Base-by-base conservation (phyloP, 2,113 vertebrate genomes). In the Tringa solitaria region DNA sequence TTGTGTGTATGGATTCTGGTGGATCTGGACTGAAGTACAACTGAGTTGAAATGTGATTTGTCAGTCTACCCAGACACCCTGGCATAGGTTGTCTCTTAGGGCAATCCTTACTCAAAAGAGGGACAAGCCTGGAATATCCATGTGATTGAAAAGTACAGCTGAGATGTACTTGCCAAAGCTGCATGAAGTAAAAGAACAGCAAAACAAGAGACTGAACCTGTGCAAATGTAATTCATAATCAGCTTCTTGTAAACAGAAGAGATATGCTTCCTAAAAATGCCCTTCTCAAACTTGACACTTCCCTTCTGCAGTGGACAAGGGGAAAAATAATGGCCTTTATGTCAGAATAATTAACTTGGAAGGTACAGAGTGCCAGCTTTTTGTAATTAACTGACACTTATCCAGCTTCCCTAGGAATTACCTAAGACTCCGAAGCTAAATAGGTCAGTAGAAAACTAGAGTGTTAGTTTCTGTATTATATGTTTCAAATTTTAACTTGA, bases 371-470 rank as follows among this genome's bases (percentile, higher is more conserved):
- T 69, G 61, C 81, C 89, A 92, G 78, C 84, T 90, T 78, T 76
- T 82, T 87, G 87, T 95, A 93, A 95, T 97, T 96, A 95, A 80
- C 84, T 97, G 97, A 96, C 94, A 96, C 85, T 96, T 97, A 84
- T 93, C 83, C 89, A 78, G 64, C 57, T 95, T 97, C 56, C 43
- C 87, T 90, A 13, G 13, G 89, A 95, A 81, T 94, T 96, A 88
- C 91, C 82, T 60, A 72, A 82, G 94, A 96, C 68, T 97, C 51
- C 68, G 39, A 95, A 97, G 93, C 93, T 97, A 96, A 96, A 86
- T 87, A 96, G 94, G 90, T 79, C 91, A 50, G 45, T 39, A 74
- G 75, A 93, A 83, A 87, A 94, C 56, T 28, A 50, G 50, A 60
- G 16, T 51, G 48, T 67, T 73, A 50, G 35, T 80, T 95, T 77